Evolutionary conservation across 2,888 invertebrate genomes (phyloP).

Genomic region (Eupithecia abbreviata): DNA sequence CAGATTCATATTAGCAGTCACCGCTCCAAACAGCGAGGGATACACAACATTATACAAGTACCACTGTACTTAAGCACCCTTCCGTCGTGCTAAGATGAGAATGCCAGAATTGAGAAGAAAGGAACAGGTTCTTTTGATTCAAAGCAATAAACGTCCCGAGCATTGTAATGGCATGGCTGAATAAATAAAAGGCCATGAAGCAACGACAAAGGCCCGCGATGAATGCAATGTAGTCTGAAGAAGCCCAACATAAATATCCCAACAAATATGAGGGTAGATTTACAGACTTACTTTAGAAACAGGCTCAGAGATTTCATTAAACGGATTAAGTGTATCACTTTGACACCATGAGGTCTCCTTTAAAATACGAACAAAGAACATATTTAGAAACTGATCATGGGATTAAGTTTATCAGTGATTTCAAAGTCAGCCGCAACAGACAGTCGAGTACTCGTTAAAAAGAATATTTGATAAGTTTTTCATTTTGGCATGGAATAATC

Average conservation of each 20-base stretch:
- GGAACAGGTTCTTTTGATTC: slow-evolving; percentile 29
- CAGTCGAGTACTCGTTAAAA: not conserved
- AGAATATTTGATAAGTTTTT: not conserved
- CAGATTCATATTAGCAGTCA: not conserved
- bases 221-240: slow-evolving; percentile 27
- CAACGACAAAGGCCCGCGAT: slow-evolving; percentile 19
- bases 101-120: slow-evolving; percentile 24
- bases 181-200: slow-evolving; percentile 26
- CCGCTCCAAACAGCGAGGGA: not conserved
- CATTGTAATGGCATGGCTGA: slow-evolving; percentile 23
- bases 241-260: not conserved
- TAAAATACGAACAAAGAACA: too few species aligned
- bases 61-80: not conserved
- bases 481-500: not conserved
- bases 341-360: not conserved
- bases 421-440: not conserved
- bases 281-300: not conserved
- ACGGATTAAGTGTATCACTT: not conserved
- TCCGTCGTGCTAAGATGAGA: slow-evolving; percentile 2
- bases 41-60: not conserved
- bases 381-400: not conserved
- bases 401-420: not conserved
- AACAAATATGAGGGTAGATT: not conserved
- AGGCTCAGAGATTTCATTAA: not conserved
- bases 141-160: slow-evolving; percentile 17